Percentiles rank a stretch among this genome's conserved stretches.
Evolutionary conservation across 2,113 vertebrate genomes (phyloP).

Genomic region (Suncus etruscus): DNA sequence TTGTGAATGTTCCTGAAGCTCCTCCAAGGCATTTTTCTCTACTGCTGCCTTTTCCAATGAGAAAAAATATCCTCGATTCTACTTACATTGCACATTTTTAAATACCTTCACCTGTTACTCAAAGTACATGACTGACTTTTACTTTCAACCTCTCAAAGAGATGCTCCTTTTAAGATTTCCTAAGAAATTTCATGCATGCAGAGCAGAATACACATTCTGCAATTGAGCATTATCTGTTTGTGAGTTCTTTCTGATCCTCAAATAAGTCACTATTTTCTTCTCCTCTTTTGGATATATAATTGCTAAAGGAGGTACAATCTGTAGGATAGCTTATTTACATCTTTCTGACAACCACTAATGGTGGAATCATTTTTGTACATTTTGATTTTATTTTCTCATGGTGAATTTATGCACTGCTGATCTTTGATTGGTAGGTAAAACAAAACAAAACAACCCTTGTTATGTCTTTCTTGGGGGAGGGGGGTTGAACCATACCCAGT

Average conservation of each 20-base stretch:
- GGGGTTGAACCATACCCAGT: too few species aligned
- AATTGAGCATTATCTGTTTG: too few species aligned
- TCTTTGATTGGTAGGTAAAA: not conserved
- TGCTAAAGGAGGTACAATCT: not conserved
- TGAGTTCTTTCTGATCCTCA: not conserved
- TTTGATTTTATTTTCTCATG: not conserved
- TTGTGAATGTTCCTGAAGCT: not conserved
- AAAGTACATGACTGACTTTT: not conserved
- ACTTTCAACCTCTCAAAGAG: not conserved
- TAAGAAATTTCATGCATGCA: too few species aligned
- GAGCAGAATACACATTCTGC: too few species aligned
- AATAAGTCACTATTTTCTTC: slow-evolving; percentile 14
- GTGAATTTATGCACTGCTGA: not conserved
- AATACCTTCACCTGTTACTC: not conserved
- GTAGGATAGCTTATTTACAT: not conserved
- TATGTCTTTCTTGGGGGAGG: too few species aligned
- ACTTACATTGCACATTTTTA: not conserved
- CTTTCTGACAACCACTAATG: not conserved
- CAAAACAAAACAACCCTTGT: not conserved
- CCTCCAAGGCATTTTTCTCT: not conserved
- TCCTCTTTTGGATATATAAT: not conserved
- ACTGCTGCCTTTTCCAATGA: not conserved
- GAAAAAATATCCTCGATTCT: not conserved
- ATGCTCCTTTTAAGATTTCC: too few species aligned
- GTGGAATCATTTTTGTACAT: not conserved